Base-by-base conservation (phyloP, 2,797 vertebrate genomes). In the Momotus momota region DNA sequence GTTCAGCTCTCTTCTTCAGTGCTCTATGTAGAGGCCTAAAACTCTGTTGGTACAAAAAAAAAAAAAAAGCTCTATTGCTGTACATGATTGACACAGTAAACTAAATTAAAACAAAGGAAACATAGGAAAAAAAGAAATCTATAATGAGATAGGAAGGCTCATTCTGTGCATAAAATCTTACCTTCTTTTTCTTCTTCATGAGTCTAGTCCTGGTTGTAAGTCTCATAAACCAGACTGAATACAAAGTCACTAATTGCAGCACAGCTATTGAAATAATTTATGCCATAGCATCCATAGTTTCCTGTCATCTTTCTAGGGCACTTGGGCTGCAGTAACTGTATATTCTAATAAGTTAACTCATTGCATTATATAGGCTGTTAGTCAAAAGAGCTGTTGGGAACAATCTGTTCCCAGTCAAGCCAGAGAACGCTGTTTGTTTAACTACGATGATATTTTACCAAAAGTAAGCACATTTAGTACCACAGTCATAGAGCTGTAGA, bases 401-500 rank as follows among this genome's bases (percentile, higher is more conserved):
- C 73, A 84, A 57, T 91, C 90, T 93, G 95, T 93, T 95, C 86
- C 81, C 46, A 89, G 88, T 91, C 86, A 82, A 83, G 80, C 40
- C 62, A 73, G 69, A 67, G 89, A 79, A 96, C 48, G 51, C 21
- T 92, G 75, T 87, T 93, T 91, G 48, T 90, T 80, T 92, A 95
- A 86, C 69, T 65, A 57, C 70, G 88, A 5, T 54, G 72, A 81
- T 92, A 94, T 89, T 97, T 92, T 95, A 84, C 72, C 86, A 89
- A 93, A 93, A 84, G 72, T 78, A 95, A 97, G 84, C 84, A 96
- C 55, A 81, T 90, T 94, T 80, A 94, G 55, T 78, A 84, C 72
- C 49, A 81, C 15, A 70, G 64, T 86, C 52, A 40, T 45, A 57
- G 71, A 90, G 75, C 46, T 73, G 62, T 79, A 75, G 57, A 71